phyloP scores from a whole-genome alignment of 2,888 invertebrate genomes.

The Lymantria dispar region DNA sequence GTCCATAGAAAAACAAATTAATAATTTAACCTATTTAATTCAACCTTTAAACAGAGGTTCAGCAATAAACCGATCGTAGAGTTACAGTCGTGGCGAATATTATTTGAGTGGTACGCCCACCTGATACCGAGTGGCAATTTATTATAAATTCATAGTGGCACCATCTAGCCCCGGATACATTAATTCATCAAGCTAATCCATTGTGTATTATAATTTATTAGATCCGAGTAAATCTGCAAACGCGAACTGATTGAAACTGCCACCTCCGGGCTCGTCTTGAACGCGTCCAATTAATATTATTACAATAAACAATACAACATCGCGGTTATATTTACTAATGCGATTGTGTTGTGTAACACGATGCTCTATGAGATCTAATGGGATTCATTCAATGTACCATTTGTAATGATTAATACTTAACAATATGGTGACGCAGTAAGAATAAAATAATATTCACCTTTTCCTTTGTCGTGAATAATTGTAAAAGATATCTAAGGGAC shows the following conservation, averaged over 20 bases:
- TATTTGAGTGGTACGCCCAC: neutral
- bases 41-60: too few relatives aligned
- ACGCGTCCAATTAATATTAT: slow-evolving; percentile 31
- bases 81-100: neutral
- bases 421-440: too few relatives aligned
- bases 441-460: too few relatives aligned
- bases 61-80: too few relatives aligned
- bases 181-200: slow-evolving; percentile 41
- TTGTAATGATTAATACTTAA: neutral
- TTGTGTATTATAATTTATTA: slow-evolving; percentile 44
- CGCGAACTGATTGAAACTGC: slow-evolving; percentile 34
- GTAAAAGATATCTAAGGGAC: too few relatives aligned
- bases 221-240: slow-evolving; percentile 38
- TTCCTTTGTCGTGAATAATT: too few relatives aligned
- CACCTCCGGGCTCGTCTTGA: slow-evolving; percentile 15
- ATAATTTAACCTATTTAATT: too few relatives aligned
- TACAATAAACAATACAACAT: slow-evolving; percentile 29
- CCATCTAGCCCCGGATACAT: slow-evolving; percentile 33
- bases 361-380: slow-evolving; percentile 14
- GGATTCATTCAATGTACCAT: slow-evolving; percentile 5
- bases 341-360: slow-evolving; percentile 18
- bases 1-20: too few relatives aligned
- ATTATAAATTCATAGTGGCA: slow-evolving; percentile 34
- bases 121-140: slow-evolving; percentile 20
- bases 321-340: too few relatives aligned